Evolutionary conservation across 2,113 vertebrate species (phyloP).

Genomic region (Xiphophorus maculatus): DNA sequence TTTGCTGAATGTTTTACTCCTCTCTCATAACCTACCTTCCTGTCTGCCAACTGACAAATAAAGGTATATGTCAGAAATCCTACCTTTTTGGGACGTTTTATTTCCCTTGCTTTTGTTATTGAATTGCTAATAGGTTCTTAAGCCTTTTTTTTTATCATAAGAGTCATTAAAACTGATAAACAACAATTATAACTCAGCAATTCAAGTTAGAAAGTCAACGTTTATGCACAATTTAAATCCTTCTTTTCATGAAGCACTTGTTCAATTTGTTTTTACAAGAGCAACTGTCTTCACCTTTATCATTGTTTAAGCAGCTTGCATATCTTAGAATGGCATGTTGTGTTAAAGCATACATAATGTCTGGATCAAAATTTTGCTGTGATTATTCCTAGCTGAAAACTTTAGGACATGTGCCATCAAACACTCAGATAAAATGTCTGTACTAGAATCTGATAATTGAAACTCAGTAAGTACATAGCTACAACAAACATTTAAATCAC

Average conservation of each 20-base stretch:
- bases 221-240: conserved; percentile 18
- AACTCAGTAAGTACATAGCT: conserved; percentile 64
- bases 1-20: too few species aligned
- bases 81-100: too few species aligned
- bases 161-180: too few species aligned
- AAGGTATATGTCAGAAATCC: too few species aligned
- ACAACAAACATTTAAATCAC: conserved; percentile 65
- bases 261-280: conserved; percentile 48
- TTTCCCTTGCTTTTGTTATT: too few species aligned
- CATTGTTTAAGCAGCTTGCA: conserved; percentile 47
- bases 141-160: too few species aligned
- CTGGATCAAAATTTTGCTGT: conserved; percentile 27
- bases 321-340: conserved; percentile 19
- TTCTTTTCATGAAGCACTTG: conserved; percentile 7
- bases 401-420: conserved; percentile 62
- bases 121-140: too few species aligned
- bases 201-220: neutral
- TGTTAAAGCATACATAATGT: conserved; percentile 23
- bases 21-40: too few species aligned
- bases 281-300: conserved; percentile 31
- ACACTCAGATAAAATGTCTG: conserved; percentile 37
- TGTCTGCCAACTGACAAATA: too few species aligned
- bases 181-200: neutral
- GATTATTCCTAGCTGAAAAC: conserved; percentile 38
- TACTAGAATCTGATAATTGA: conserved; percentile 57